Percentiles rank a stretch among this genome's conserved stretches.
phyloP scores from a whole-genome alignment of 2,113 vertebrate species.

The Mus pahari region DNA sequence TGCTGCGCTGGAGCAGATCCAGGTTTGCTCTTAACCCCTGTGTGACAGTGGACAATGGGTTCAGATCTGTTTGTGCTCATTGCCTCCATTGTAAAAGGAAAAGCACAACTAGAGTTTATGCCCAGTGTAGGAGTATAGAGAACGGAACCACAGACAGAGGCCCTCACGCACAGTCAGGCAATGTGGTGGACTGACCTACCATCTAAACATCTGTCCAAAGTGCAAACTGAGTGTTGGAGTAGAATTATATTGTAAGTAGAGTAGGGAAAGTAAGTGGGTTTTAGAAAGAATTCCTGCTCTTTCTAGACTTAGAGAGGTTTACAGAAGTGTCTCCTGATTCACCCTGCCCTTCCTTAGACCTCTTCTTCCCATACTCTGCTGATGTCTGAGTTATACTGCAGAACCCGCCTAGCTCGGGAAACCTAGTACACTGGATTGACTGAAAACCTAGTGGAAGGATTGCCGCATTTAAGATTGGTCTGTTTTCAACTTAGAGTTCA shows the following conservation, averaged over 20 bases:
- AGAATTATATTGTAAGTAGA: not conserved
- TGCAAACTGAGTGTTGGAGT: not conserved
- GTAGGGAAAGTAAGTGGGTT: not conserved
- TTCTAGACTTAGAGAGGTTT: not conserved
- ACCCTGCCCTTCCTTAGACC: not conserved
- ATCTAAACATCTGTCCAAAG: not conserved
- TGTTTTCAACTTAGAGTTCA: conserved; percentile 8
- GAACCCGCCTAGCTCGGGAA: not conserved
- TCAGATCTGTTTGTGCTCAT: not conserved
- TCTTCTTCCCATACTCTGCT: not conserved
- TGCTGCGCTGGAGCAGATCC: not conserved
- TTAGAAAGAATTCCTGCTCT: conserved; percentile 10
- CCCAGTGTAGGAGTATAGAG: not conserved
- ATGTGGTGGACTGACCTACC: not conserved
- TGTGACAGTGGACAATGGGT: not conserved
- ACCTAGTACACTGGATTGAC: not conserved
- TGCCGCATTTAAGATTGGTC: not conserved
- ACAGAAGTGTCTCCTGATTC: not conserved
- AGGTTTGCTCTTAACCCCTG: not conserved
- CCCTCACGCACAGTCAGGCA: not conserved
- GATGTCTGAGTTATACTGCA: not conserved
- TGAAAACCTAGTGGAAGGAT: not conserved
- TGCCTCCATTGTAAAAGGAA: conserved; percentile 25
- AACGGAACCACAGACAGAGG: not conserved
- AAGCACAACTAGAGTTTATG: not conserved